These are phyloP conservation scores for Uloborus diversus DNA, from an alignment of 1,140 invertebrate species.

Conservation along the genomic window DNA sequence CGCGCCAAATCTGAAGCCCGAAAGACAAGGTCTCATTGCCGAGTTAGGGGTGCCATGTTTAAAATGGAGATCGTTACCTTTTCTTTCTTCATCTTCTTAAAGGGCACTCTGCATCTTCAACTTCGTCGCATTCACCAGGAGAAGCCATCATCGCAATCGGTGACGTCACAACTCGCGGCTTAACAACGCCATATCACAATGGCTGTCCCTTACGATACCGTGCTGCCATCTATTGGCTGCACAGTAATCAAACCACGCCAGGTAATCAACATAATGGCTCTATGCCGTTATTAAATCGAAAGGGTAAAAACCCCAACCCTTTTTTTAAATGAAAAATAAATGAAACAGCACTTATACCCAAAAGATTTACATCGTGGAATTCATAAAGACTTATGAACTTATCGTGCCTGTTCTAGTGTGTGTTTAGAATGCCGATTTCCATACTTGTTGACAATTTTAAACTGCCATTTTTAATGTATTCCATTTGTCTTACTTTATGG, in stretches of 20 bases:
- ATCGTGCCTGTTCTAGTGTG: slow-evolving; percentile 20
- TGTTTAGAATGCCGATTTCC: slow-evolving; percentile 39
- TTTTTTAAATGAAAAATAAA: not conserved
- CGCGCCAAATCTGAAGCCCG: too few species aligned
- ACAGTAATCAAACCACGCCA: slow-evolving; percentile 50
- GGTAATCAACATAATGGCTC: slow-evolving; percentile 50
- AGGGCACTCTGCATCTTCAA: slow-evolving; percentile 49
- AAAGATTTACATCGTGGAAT: slow-evolving; percentile 1
- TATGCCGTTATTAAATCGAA: slow-evolving; percentile 21
- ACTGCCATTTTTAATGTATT: slow-evolving; percentile 44
- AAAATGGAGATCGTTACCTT: slow-evolving; percentile 55
- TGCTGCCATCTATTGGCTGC: slow-evolving; percentile 52
- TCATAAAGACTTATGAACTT: slow-evolving; percentile 20
- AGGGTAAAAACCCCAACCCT: not conserved
- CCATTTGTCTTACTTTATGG: slow-evolving; percentile 21
- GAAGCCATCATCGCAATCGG: slow-evolving; percentile 51
- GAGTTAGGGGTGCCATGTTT: slow-evolving; percentile 52
- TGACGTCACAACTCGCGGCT: slow-evolving; percentile 45
- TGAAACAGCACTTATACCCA: not conserved
- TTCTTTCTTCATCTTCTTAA: slow-evolving; percentile 55
- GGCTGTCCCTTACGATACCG: slow-evolving; percentile 14
- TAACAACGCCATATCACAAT: slow-evolving; percentile 33
- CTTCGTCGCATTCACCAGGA: slow-evolving; percentile 43
- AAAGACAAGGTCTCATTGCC: slow-evolving; percentile 46
- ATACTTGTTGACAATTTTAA: slow-evolving; percentile 54